A percentile compares a stretch with the other conserved stretches of the same genome.
phyloP scores from a whole-genome alignment of 2,113 vertebrate genomes.

The Labeo catla region DNA sequence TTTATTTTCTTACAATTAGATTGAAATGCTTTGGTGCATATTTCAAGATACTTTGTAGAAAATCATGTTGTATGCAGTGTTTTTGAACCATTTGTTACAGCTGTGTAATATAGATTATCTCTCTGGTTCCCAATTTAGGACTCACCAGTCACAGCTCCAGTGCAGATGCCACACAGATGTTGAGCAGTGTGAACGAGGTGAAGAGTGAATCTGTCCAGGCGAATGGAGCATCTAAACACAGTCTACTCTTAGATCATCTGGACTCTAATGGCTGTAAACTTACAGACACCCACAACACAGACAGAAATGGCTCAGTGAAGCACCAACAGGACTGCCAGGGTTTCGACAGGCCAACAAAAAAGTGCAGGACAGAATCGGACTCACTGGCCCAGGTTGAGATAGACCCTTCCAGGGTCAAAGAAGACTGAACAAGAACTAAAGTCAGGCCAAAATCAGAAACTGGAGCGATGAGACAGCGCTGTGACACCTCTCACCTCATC shows the following conservation, averaged over 20 bases:
- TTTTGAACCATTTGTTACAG: not conserved
- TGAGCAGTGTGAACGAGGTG: not conserved
- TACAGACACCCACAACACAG: not conserved
- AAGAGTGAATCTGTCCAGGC: slow-evolving; percentile 2
- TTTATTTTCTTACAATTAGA: not conserved
- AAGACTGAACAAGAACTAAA: slow-evolving; percentile 48
- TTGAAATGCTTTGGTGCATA: not conserved
- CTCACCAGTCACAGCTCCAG: slow-evolving; percentile 36
- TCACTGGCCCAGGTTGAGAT: not conserved
- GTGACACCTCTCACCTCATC: slow-evolving; percentile 18
- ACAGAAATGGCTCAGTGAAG: slow-evolving; percentile 36
- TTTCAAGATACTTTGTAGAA: not conserved
- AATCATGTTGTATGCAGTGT: not conserved
- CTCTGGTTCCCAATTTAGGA: slow-evolving; percentile 23
- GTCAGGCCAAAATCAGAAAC: slow-evolving; percentile 37
- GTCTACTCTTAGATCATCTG: not conserved
- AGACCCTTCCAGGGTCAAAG: slow-evolving; percentile 33
- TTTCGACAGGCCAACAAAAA: slow-evolving; percentile 41
- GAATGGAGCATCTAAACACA: not conserved
- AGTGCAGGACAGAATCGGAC: slow-evolving; percentile 46
- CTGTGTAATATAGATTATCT: not conserved
- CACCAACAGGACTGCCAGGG: slow-evolving; percentile 36
- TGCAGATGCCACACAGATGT: slow-evolving; percentile 2
- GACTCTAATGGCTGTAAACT: slow-evolving; percentile 50
- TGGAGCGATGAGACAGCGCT: not conserved